Evolutionary conservation across 2,888 invertebrate species (phyloP).

Genomic region (Drosophila macrothrix): DNA sequence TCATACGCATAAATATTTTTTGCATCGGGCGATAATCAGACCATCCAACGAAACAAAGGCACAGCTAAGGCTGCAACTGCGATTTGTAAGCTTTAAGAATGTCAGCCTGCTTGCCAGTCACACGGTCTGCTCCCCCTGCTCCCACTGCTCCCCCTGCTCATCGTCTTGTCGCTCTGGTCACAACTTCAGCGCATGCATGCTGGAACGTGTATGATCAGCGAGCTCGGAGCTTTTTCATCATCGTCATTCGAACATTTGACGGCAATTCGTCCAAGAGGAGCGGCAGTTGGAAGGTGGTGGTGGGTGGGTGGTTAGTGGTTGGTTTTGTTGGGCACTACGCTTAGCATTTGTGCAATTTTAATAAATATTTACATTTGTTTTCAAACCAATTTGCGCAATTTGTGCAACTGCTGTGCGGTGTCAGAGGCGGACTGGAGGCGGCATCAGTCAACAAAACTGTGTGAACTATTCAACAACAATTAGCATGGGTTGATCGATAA

Average conservation of each 20-base stretch:
- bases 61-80: conserved; percentile 27
- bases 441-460: conserved; percentile 33
- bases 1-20: conserved; percentile 74
- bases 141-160: not conserved
- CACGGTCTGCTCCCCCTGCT: conserved; percentile 36
- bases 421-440: conserved; percentile 4
- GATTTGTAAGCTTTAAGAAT: conserved; percentile 32
- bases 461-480: conserved; percentile 43
- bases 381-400: conserved; percentile 78
- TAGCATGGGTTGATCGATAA: conserved; percentile 20
- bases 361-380: conserved; percentile 81
- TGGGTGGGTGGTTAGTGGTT: conserved; percentile 2
- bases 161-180: conserved; percentile 22
- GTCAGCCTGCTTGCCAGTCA: conserved; percentile 40
- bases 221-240: conserved; percentile 34
- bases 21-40: conserved; percentile 56
- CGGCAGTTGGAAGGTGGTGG: conserved; percentile 1
- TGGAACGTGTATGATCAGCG: conserved; percentile 52
- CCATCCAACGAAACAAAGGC: conserved; percentile 45
- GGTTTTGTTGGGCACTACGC: conserved; percentile 22
- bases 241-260: conserved; percentile 48
- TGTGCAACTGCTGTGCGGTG: conserved; percentile 67
- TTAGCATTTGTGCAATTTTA: conserved; percentile 75
- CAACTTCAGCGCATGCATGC: conserved; percentile 51
- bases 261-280: conserved; percentile 34